Evolutionary conservation across 2,888 invertebrate genomes (phyloP).

Genomic region (Rhabditoides inermis): DNA sequence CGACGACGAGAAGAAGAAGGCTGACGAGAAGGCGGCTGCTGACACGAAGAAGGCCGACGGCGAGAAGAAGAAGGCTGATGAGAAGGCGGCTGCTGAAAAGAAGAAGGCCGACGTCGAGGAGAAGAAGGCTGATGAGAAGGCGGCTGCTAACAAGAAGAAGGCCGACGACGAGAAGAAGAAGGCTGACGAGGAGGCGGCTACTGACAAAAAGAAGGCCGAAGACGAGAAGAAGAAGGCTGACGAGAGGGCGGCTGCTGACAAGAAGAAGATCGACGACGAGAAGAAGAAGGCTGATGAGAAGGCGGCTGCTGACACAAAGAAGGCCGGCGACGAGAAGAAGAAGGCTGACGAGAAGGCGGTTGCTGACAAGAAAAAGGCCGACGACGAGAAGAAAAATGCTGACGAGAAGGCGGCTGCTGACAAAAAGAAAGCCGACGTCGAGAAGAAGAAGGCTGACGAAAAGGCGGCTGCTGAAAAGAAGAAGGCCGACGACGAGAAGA

Average conservation of each 20-base stretch:
- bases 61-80: slow-evolving; percentile 7
- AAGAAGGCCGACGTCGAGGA: slow-evolving; percentile 4
- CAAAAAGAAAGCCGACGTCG: too few relatives aligned
- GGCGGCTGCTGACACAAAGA: slow-evolving; percentile 3
- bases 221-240: too few relatives aligned
- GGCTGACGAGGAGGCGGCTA: slow-evolving; percentile 6
- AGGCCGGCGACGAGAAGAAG: slow-evolving; percentile 5
- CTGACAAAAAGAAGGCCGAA: slow-evolving; percentile 9
- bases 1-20: too few relatives aligned
- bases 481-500: neutral
- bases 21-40: too few relatives aligned
- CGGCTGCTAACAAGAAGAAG: slow-evolving; percentile 8
- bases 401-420: too few relatives aligned
- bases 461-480: slow-evolving; percentile 8
- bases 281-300: neutral
- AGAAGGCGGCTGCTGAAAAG: slow-evolving; percentile 4
- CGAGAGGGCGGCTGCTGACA: neutral
- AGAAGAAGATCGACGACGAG: slow-evolving; percentile 5
- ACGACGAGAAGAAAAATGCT: too few relatives aligned
- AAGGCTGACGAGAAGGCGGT: slow-evolving; percentile 1
- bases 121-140: too few relatives aligned
- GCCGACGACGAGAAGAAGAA: slow-evolving; percentile 5
- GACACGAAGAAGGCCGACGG: too few relatives aligned
- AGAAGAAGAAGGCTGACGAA: slow-evolving; percentile 6
- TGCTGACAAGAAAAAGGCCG: too few relatives aligned